Conservation (phyloP, 23 tunicate genomes). For the Clavelina lepadiformis region DNA sequence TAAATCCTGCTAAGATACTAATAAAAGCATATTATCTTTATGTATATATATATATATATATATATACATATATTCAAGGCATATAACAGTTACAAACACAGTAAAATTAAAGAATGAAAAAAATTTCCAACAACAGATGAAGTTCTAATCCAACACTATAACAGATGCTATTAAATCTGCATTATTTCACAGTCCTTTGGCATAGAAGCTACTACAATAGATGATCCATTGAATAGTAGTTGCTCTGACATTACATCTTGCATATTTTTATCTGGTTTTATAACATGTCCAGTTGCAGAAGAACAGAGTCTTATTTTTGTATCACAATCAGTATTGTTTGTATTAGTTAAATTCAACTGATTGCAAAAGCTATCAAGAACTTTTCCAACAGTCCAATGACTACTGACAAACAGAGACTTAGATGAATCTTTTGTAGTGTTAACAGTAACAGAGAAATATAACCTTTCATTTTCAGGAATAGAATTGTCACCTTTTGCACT, state of each 20-base stretch:
- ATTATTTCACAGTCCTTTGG: no score
- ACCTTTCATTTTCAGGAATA: slow-evolving; percentile 30
- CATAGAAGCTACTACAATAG: no score
- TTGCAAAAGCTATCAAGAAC: slow-evolving; percentile 22
- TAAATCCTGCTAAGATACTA: no score
- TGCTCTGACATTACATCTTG: slow-evolving; percentile 9
- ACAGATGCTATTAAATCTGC: no score
- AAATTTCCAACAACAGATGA: no score
- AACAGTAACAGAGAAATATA: slow-evolving; percentile 32
- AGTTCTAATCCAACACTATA: no score
- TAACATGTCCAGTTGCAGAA: slow-evolving; percentile 1
- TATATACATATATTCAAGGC: no score
- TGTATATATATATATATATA: no score
- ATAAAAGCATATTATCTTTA: no score
- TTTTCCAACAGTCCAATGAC: slow-evolving; percentile 62
- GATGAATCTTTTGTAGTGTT: neutral
- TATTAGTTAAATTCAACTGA: slow-evolving; percentile 22
- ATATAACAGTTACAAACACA: no score
- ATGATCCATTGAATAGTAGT: slow-evolving; percentile 34
- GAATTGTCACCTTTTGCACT: slow-evolving; percentile 31
- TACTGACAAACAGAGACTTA: slow-evolving; percentile 23
- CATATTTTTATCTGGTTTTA: slow-evolving; percentile 1
- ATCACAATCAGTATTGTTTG: slow-evolving; percentile 19
- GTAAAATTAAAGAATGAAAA: no score
- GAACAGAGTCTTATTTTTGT: slow-evolving; percentile 15